phyloP scores from a whole-genome alignment of 2,888 invertebrate species.

The Neoaliturus tenellus region DNA sequence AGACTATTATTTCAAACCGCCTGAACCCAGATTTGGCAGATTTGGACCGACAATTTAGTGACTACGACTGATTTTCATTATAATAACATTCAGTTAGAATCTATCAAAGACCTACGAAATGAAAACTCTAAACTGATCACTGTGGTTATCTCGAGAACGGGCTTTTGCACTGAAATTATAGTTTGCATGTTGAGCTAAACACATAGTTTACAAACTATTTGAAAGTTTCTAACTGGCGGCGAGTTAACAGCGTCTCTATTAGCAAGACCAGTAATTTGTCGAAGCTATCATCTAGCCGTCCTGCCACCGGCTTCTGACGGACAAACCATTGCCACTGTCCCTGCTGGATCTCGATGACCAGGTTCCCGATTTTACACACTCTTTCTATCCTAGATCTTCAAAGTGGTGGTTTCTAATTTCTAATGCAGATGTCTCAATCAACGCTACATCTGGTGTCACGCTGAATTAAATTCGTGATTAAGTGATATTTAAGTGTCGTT shows the following conservation, averaged over 20 bases:
- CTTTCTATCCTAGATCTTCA: not conserved
- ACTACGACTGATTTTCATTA: not conserved
- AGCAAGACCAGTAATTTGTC: not conserved
- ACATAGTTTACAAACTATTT: conserved; percentile 16
- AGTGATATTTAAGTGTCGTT: too few relatives aligned
- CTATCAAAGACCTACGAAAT: not conserved
- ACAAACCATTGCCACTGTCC: not conserved
- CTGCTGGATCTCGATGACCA: not conserved
- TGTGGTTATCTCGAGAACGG: not conserved
- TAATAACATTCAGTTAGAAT: conserved; percentile 26
- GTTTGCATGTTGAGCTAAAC: not conserved
- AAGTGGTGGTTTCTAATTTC: not conserved
- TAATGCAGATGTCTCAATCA: not conserved
- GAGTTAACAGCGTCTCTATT: conserved; percentile 15
- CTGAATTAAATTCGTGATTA: too few relatives aligned
- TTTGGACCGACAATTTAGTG: not conserved
- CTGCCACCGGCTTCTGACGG: not conserved
- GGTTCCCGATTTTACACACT: not conserved
- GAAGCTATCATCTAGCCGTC: not conserved
- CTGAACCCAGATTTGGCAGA: too few relatives aligned
- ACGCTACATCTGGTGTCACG: not conserved
- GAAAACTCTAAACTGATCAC: not conserved
- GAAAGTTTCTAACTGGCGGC: conserved; percentile 31
- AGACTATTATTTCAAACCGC: too few relatives aligned
- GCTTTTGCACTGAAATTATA: not conserved